Evolutionary conservation across 1,140 invertebrate genomes (phyloP).

Genomic region (Anastatus disparis): DNA sequence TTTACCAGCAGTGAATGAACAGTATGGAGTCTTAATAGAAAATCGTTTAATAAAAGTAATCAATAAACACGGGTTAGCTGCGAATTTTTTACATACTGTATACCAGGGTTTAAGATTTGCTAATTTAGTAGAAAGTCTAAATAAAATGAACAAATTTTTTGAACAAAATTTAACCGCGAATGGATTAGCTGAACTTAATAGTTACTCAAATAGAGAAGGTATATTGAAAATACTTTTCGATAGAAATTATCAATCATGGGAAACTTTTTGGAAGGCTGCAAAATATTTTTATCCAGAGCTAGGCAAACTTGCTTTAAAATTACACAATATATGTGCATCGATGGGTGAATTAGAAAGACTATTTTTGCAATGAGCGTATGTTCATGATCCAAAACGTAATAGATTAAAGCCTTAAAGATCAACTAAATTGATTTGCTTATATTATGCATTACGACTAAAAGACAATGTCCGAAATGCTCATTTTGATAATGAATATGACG

Average conservation of each 20-base stretch:
- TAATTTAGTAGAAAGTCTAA: not conserved
- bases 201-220: not conserved
- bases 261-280: not conserved
- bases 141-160: not conserved
- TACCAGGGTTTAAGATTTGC: not conserved
- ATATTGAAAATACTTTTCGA: not conserved
- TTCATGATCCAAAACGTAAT: not conserved
- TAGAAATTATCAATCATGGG: not conserved
- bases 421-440: not conserved
- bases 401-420: not conserved
- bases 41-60: constrained; percentile 14
- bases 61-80: constrained; percentile 14
- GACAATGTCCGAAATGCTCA: not conserved
- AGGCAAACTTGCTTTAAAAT: not conserved
- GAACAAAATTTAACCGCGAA: not conserved
- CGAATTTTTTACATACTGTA: constrained; percentile 33
- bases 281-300: not conserved
- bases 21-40: not conserved
- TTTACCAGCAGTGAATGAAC: not conserved
- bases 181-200: not conserved
- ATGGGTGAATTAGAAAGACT: not conserved
- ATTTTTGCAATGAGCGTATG: not conserved
- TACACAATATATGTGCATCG: not conserved
- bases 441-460: not conserved
- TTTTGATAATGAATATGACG: not conserved